Conservation (phyloP, 2,888 invertebrate genomes). For the Cephalotes varians region DNA sequence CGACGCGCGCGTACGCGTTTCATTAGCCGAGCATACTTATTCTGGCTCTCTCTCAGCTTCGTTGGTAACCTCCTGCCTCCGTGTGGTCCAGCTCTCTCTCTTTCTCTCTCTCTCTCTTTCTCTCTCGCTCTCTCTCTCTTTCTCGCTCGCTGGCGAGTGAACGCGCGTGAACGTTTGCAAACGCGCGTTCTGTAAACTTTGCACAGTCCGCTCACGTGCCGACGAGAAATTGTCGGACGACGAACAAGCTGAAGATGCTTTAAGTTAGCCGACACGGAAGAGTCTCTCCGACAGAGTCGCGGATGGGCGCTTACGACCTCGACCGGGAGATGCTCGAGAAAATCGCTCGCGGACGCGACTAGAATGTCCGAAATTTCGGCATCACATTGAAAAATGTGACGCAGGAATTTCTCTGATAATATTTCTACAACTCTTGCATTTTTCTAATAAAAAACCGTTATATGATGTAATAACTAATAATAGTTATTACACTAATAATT, state of each 20-base stretch:
- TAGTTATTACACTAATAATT: not conserved
- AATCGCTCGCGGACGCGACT: slow-evolving; percentile 39
- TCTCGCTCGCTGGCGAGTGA: not conserved
- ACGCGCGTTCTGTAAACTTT: slow-evolving; percentile 75
- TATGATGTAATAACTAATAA: not conserved
- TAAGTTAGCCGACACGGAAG: slow-evolving; percentile 72
- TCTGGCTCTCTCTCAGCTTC: slow-evolving; percentile 63
- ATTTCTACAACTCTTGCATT: not conserved
- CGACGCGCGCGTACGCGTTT: slow-evolving; percentile 67
- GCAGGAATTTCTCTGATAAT: not conserved
- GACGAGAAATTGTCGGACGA: slow-evolving; percentile 78
- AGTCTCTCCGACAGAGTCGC: slow-evolving; percentile 46
- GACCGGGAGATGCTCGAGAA: not conserved
- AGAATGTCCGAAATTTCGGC: slow-evolving; percentile 29
- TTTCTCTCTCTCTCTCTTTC: slow-evolving; percentile 5
- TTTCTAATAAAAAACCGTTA: not conserved
- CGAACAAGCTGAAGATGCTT: slow-evolving; percentile 62
- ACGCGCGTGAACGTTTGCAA: slow-evolving; percentile 49
- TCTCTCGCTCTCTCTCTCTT: slow-evolving; percentile 2
- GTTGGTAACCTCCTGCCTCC: slow-evolving; percentile 71
- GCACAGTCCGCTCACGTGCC: slow-evolving; percentile 82
- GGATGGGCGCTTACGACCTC: slow-evolving; percentile 26
- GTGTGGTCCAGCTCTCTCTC: slow-evolving; percentile 56
- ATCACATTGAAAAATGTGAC: not conserved
- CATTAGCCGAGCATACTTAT: slow-evolving; percentile 74